phyloP scores from a whole-genome alignment of 2,888 invertebrate species.

The Heliconius hortense region DNA sequence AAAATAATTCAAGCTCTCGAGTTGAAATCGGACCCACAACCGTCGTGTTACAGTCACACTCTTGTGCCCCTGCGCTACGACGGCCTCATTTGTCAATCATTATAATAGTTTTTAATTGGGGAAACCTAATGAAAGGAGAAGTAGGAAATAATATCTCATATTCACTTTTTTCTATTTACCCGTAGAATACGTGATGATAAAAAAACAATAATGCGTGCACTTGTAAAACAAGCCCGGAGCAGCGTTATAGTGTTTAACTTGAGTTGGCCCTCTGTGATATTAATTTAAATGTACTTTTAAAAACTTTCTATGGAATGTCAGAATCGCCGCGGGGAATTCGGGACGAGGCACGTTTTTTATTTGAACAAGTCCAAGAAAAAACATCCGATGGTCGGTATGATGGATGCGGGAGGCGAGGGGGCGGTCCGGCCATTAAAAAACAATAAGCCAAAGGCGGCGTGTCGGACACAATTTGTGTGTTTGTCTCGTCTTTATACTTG shows the following conservation, averaged over 20 bases:
- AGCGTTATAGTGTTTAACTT: conserved; percentile 30
- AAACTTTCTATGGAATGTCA: conserved; percentile 67
- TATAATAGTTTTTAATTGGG: too few relatives aligned
- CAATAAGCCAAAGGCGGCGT: conserved; percentile 72
- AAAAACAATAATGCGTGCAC: conserved; percentile 29
- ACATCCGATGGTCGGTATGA: conserved; percentile 55
- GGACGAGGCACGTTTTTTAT: conserved; percentile 56
- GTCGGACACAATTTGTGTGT: conserved; percentile 75
- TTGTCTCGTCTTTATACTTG: conserved; percentile 64
- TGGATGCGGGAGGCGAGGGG: conserved; percentile 68
- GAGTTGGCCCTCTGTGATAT: conserved; percentile 61
- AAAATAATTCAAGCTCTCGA: too few relatives aligned
- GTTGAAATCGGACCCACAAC: too few relatives aligned
- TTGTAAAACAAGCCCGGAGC: conserved; percentile 32
- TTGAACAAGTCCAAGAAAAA: conserved; percentile 57
- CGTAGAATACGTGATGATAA: neutral
- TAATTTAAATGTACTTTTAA: conserved; percentile 75
- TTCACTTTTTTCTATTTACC: neutral
- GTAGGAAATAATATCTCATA: neutral
- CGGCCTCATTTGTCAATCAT: too few relatives aligned
- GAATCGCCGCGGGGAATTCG: conserved; percentile 71
- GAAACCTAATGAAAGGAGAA: neutral
- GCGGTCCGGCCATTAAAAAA: conserved; percentile 78
- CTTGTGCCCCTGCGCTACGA: too few relatives aligned
- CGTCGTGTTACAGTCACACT: too few relatives aligned